Percentiles rank a stretch among this genome's conserved stretches.
These are phyloP conservation scores for Seladonia tumulorum DNA, from an alignment of 2,888 invertebrate species.

Conservation along the genomic window DNA sequence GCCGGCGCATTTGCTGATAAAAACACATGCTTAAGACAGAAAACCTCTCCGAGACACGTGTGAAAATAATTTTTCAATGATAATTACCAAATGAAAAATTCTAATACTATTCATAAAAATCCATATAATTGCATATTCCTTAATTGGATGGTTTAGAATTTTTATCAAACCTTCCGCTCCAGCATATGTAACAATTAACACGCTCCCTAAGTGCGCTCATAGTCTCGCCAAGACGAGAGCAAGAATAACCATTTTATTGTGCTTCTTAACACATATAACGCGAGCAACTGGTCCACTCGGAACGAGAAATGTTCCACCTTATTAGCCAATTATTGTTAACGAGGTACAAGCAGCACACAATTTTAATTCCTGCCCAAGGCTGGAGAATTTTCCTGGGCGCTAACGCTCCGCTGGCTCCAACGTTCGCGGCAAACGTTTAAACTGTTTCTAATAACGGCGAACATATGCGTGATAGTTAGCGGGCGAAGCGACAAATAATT, in stretches of 20 bases:
- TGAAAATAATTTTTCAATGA: not conserved
- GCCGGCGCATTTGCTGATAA: not conserved
- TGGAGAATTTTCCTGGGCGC: not conserved
- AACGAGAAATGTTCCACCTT: not conserved
- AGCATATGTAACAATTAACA: not conserved
- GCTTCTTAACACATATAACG: not conserved
- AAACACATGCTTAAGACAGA: not conserved
- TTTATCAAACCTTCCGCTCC: not conserved
- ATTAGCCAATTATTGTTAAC: not conserved
- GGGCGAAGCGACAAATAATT: conserved; percentile 69
- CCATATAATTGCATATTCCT: too few relatives aligned
- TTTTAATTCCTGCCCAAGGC: not conserved
- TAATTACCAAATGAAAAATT: not conserved
- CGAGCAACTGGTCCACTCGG: not conserved
- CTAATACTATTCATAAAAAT: too few relatives aligned
- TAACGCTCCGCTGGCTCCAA: not conserved
- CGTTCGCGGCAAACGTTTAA: conserved; percentile 32
- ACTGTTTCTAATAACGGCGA: conserved; percentile 59
- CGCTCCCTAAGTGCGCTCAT: not conserved
- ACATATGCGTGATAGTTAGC: conserved; percentile 35
- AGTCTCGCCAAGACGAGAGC: not conserved
- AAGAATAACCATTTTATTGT: not conserved
- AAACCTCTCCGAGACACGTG: not conserved
- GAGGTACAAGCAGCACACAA: conserved; percentile 2
- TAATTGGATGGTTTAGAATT: not conserved